Conservation (phyloP, 1,140 invertebrate species). For the Odontomachus brunneus region DNA sequence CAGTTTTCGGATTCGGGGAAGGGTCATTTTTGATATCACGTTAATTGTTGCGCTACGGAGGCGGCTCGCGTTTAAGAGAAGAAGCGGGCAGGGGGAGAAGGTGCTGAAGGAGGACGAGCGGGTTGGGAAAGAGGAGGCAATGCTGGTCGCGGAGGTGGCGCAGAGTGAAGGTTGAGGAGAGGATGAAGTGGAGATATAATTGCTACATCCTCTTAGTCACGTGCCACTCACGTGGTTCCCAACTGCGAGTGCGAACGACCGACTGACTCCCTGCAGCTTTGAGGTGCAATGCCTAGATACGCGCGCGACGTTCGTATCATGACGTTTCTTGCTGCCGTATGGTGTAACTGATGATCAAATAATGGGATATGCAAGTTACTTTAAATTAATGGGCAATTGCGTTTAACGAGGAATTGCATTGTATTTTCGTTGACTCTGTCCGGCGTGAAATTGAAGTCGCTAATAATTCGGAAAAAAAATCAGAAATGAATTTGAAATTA, state of each 20-base stretch:
- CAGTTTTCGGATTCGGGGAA: constrained; percentile 82
- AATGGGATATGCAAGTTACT: constrained; percentile 38
- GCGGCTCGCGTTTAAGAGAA: constrained; percentile 36
- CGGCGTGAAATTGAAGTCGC: constrained; percentile 17
- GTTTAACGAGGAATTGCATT: no score
- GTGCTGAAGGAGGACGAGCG: constrained; percentile 57
- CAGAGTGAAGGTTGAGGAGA: constrained; percentile 64
- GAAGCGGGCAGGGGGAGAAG: constrained; percentile 27
- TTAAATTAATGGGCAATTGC: constrained; percentile 51
- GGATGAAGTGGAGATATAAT: constrained; percentile 78
- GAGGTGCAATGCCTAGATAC: constrained; percentile 63
- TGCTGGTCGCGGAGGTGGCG: constrained; percentile 47
- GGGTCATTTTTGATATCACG: constrained; percentile 83
- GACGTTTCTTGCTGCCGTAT: constrained; percentile 61
- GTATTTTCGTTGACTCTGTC: constrained; percentile 30
- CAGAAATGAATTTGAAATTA: constrained; percentile 24
- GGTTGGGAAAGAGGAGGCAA: constrained; percentile 56
- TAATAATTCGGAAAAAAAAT: not conserved
- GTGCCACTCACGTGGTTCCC: constrained; percentile 82
- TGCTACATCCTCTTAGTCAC: constrained; percentile 83
- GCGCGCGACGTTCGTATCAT: constrained; percentile 61
- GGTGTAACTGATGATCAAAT: constrained; percentile 66
- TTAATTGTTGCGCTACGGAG: constrained; percentile 78
- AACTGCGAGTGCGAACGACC: constrained; percentile 74
- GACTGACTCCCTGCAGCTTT: constrained; percentile 58